Evolutionary conservation across 2,113 vertebrate genomes (phyloP).

Genomic region (Arenaria interpres): DNA sequence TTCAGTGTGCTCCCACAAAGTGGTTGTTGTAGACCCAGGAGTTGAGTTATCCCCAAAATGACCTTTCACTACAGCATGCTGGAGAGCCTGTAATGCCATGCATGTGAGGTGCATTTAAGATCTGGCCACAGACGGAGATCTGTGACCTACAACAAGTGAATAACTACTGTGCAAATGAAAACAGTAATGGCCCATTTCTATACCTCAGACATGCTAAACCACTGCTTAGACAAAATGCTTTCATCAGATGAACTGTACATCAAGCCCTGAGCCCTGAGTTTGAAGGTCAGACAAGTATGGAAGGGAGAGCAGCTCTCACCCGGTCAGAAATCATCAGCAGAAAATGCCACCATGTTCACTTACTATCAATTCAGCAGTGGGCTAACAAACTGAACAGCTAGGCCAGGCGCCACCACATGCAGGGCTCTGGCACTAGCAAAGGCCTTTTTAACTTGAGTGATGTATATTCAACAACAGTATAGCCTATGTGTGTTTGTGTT

Average conservation of each 20-base stretch:
- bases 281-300: background rate
- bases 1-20: background rate
- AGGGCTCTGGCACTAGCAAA: slow-evolving; percentile 11
- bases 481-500: background rate
- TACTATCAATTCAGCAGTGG: slow-evolving; percentile 36
- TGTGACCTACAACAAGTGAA: background rate
- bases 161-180: slow-evolving; percentile 17
- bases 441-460: background rate
- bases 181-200: background rate
- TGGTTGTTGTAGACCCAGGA: background rate
- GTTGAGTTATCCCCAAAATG: background rate
- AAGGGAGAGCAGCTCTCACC: slow-evolving; percentile 17
- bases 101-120: background rate
- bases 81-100: background rate
- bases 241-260: background rate
- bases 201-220: background rate
- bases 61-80: background rate
- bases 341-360: slow-evolving; percentile 45
- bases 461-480: background rate
- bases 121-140: background rate
- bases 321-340: slow-evolving; percentile 47
- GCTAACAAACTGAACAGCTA: slow-evolving; percentile 33
- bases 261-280: background rate
- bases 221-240: background rate
- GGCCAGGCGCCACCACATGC: background rate